Percentiles rank a stretch among this genome's conserved stretches.
Evolutionary conservation across 1,140 invertebrate genomes (phyloP).

Genomic region (Drosophila auraria): DNA sequence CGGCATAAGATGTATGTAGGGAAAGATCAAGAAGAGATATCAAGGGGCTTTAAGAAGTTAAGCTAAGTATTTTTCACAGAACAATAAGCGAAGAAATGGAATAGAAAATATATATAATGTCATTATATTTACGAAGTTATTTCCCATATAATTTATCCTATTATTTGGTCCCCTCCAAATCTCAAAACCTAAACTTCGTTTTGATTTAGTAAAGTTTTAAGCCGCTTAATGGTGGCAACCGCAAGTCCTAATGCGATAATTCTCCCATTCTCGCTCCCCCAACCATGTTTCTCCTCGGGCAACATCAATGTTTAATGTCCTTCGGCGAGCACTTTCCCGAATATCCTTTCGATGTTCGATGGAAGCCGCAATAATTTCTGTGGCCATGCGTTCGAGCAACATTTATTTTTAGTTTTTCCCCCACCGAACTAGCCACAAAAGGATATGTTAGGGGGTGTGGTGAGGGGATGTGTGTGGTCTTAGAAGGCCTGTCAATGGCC

Average conservation of each 20-base stretch:
- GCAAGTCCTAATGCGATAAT: constrained; percentile 44
- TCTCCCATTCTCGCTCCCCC: neutral
- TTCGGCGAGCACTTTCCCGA: constrained; percentile 33
- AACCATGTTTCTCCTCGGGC: constrained; percentile 12
- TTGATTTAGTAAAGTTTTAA: constrained; percentile 49
- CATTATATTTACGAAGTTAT: neutral
- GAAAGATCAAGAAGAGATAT: too few relatives aligned
- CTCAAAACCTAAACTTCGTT: neutral
- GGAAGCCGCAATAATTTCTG: constrained; percentile 74
- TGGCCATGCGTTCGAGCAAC: constrained; percentile 50
- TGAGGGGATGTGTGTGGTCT: constrained; percentile 30
- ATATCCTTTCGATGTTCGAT: constrained; percentile 39
- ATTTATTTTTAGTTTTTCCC: constrained; percentile 71
- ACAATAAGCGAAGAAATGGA: neutral
- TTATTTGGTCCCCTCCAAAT: neutral
- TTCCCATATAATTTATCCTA: neutral
- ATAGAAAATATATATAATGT: neutral
- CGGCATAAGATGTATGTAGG: neutral
- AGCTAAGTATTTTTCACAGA: neutral
- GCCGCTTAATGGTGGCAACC: constrained; percentile 40
- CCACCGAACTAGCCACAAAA: constrained; percentile 48
- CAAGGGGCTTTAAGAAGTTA: neutral
- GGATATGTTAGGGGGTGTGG: constrained; percentile 29
- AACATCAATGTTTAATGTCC: constrained; percentile 65
- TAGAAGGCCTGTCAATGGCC: constrained; percentile 63